Evolutionary conservation across 2,113 vertebrate genomes (phyloP).

Genomic region (Hipposideros armiger): DNA sequence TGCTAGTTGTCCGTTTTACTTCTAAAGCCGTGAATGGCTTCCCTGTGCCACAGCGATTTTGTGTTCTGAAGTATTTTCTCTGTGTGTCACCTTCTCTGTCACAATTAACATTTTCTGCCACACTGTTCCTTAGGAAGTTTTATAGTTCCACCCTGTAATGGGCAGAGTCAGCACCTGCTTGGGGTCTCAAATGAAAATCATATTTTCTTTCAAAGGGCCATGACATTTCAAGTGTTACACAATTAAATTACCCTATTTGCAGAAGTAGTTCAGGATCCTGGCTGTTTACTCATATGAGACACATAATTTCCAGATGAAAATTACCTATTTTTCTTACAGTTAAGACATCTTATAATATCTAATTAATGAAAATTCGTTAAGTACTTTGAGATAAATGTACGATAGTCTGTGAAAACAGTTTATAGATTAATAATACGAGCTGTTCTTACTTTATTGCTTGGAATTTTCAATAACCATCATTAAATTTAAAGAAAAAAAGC

Average conservation of each 20-base stretch:
- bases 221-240: slow-evolving; percentile 3
- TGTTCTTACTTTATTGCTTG: background rate
- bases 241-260: slow-evolving; percentile 42
- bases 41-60: background rate
- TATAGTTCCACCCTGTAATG: background rate
- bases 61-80: background rate
- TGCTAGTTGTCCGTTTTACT: background rate
- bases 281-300: background rate
- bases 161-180: background rate
- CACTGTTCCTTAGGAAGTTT: background rate
- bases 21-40: background rate
- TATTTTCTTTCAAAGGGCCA: background rate
- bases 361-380: background rate
- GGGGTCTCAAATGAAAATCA: background rate
- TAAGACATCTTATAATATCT: background rate
- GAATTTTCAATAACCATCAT: background rate
- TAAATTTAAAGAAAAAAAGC: background rate
- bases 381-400: background rate
- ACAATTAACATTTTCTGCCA: slow-evolving; percentile 16
- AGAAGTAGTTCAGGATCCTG: background rate
- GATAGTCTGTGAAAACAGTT: background rate
- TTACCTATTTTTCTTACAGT: background rate
- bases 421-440: background rate
- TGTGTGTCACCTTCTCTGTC: background rate
- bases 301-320: background rate